Percentiles rank a stretch among this genome's conserved stretches.
Conservation (phyloP, 2,797 vertebrate genomes). For the Siniperca scherzeri region DNA sequence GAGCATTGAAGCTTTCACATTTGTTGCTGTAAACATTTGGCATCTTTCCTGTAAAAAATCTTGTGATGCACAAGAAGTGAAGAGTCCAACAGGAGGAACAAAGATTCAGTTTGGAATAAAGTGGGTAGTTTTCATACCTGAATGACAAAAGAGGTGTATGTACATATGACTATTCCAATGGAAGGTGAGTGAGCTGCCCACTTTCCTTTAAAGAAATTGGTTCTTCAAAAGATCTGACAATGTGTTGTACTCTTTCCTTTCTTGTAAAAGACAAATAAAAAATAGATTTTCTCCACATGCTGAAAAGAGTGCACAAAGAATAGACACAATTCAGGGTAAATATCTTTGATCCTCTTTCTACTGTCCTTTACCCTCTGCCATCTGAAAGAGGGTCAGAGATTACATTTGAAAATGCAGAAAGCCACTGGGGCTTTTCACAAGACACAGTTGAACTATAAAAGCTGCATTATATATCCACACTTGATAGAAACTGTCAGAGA, state of each 20-base stretch:
- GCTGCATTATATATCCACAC: constrained; percentile 25
- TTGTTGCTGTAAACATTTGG: neutral
- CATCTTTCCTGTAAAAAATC: neutral
- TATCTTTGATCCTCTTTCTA: constrained; percentile 35
- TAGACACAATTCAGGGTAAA: constrained; percentile 17
- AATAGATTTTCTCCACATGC: constrained; percentile 15
- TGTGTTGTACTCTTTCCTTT: constrained; percentile 7
- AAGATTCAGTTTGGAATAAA: constrained; percentile 1
- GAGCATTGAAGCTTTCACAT: constrained; percentile 8
- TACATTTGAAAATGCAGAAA: constrained; percentile 34
- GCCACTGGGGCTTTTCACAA: constrained; percentile 32
- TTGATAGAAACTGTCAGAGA: constrained; percentile 44
- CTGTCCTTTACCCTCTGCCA: constrained; percentile 40
- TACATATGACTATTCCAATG: neutral
- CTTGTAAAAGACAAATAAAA: constrained; percentile 24
- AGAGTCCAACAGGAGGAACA: neutral
- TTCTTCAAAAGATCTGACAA: constrained; percentile 14
- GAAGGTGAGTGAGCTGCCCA: neutral
- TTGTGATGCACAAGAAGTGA: neutral
- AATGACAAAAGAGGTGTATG: neutral
- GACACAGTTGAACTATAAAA: constrained; percentile 42
- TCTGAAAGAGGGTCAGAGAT: constrained; percentile 48
- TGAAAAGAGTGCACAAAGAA: constrained; percentile 17
- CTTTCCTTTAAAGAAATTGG: neutral
- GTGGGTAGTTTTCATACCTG: neutral